These are phyloP conservation scores for Butastur rufipennis DNA, from an alignment of 2,113 vertebrate species.

Conservation along the genomic window DNA sequence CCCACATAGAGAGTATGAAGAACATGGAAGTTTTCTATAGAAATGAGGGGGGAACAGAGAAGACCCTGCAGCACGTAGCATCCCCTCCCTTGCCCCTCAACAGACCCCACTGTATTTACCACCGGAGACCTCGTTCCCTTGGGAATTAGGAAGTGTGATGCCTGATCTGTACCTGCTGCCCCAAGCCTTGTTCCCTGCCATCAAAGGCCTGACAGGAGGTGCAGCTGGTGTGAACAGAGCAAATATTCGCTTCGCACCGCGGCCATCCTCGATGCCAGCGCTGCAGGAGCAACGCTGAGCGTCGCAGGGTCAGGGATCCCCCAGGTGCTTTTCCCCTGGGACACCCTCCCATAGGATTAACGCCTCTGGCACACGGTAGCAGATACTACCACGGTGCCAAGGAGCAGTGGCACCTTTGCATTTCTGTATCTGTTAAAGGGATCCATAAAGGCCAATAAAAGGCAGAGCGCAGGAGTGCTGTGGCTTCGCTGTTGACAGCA, in stretches of 20 bases:
- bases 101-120: not conserved
- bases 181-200: not conserved
- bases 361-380: not conserved
- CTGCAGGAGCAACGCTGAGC: not conserved
- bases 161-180: not conserved
- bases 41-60: not conserved
- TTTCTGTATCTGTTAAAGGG: not conserved
- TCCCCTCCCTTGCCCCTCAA: not conserved
- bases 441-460: not conserved
- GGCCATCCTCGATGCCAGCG: not conserved
- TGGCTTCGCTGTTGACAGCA: not conserved
- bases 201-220: not conserved
- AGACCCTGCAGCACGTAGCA: fast-evolving
- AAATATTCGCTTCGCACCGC: not conserved
- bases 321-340: not conserved
- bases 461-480: not conserved
- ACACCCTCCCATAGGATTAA: not conserved
- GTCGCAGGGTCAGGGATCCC: not conserved
- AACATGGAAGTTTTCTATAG: not conserved
- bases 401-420: not conserved
- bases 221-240: not conserved
- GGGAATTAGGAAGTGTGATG: not conserved
- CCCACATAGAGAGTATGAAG: not conserved
- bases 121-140: not conserved
- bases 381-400: not conserved